Conservation (phyloP, 2,797 vertebrate species). For the Toxotes lorentzi region DNA sequence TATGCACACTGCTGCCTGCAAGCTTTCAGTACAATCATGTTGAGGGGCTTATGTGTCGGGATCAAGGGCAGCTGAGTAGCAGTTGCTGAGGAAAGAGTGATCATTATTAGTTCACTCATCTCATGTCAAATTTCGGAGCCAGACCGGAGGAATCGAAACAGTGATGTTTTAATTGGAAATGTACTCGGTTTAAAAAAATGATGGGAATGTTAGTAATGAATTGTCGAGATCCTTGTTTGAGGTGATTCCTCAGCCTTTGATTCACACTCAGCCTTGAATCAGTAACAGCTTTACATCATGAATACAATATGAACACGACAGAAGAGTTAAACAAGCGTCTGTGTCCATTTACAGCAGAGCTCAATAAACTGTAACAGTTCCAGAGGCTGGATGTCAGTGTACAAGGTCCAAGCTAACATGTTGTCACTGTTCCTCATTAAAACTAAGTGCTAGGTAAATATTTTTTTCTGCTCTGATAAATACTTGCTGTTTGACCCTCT, state of each 20-base stretch:
- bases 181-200: not conserved
- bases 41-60: not conserved
- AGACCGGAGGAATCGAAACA: not conserved
- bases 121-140: not conserved
- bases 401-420: not conserved
- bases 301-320: slow-evolving; percentile 27
- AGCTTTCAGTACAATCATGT: not conserved
- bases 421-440: not conserved
- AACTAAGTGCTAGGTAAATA: not conserved
- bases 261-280: slow-evolving; percentile 12
- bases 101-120: not conserved
- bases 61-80: not conserved
- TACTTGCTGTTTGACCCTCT: slow-evolving; percentile 4
- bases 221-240: not conserved
- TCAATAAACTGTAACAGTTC: slow-evolving; percentile 19
- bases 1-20: slow-evolving; percentile 1
- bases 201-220: not conserved
- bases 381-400: not conserved
- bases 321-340: slow-evolving; percentile 22
- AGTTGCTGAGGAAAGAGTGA: not conserved
- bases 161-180: not conserved
- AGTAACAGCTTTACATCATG: slow-evolving; percentile 11
- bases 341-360: slow-evolving; percentile 21
- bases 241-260: slow-evolving; percentile 19
- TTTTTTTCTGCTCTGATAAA: not conserved